A percentile compares a stretch with the other conserved stretches of the same genome.
Evolutionary conservation across 2,113 vertebrate genomes (phyloP).

Genomic region (Sprattus sprattus): DNA sequence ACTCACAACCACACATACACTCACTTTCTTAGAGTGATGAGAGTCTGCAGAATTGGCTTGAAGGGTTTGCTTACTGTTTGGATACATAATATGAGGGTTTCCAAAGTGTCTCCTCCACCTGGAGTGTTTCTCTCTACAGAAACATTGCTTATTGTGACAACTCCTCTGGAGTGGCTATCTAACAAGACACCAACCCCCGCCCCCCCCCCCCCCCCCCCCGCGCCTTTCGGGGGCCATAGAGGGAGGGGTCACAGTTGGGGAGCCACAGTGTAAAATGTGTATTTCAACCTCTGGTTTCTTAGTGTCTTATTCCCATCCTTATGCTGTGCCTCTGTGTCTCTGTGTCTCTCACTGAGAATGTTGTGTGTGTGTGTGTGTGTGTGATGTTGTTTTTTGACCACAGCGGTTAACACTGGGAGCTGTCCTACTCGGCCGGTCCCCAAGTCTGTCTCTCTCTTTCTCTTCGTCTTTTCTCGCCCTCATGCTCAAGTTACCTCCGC

Average conservation of each 20-base stretch:
- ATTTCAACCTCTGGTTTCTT: not conserved
- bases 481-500: slow-evolving; percentile 23
- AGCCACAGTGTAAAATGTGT: slow-evolving; percentile 53
- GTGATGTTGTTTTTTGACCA: not conserved
- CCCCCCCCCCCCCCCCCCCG: not conserved
- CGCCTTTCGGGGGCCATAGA: not conserved
- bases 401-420: not conserved
- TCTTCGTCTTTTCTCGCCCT: not conserved
- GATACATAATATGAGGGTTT: slow-evolving; percentile 4
- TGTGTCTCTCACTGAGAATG: not conserved
- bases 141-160: slow-evolving; percentile 55
- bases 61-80: not conserved
- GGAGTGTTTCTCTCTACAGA: slow-evolving; percentile 42
- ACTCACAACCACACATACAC: slow-evolving; percentile 13
- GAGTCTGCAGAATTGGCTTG: not conserved
- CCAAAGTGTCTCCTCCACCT: slow-evolving; percentile 48
- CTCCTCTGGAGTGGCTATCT: slow-evolving; percentile 50
- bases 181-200: slow-evolving; percentile 38
- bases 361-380: too few species aligned
- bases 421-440: slow-evolving; percentile 1
- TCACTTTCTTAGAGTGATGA: not conserved
- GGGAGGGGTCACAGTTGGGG: slow-evolving; percentile 39
- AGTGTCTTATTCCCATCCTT: not conserved
- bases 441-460: slow-evolving; percentile 8
- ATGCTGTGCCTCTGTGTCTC: slow-evolving; percentile 42